Percentiles rank a stretch among this genome's conserved stretches.
Conservation (phyloP, 2,797 vertebrate species). For the Erpetoichthys calabaricus region DNA sequence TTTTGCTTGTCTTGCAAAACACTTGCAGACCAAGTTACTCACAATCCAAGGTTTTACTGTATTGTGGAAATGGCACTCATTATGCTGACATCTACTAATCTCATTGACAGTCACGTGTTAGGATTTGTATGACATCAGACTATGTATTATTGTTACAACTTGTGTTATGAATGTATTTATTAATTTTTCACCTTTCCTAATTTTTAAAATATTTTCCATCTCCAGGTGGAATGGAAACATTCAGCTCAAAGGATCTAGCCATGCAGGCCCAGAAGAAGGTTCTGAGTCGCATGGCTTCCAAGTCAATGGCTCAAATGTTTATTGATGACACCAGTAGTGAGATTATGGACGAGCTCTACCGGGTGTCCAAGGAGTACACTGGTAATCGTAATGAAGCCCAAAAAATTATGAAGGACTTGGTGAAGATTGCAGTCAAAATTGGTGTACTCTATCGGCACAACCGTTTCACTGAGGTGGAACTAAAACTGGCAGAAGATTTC, state of each 20-base stretch:
- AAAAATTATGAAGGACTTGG: constrained; percentile 74
- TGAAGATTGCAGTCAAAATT: constrained; percentile 79
- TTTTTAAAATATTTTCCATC: not conserved
- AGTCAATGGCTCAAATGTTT: constrained; percentile 69
- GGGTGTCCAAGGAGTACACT: constrained; percentile 65
- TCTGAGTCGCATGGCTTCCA: constrained; percentile 69
- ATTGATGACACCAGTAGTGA: constrained; percentile 77
- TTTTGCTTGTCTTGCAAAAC: too few relatives aligned
- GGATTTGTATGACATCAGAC: not conserved
- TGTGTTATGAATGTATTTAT: not conserved
- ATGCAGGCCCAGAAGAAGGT: constrained; percentile 78
- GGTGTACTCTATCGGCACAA: constrained; percentile 67
- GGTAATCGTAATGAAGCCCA: constrained; percentile 63
- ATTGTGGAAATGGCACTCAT: too few relatives aligned
- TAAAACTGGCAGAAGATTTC: constrained; percentile 58
- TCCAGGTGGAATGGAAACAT: constrained; percentile 55
- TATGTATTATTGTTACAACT: not conserved
- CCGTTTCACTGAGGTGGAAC: constrained; percentile 57
- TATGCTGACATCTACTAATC: too few relatives aligned
- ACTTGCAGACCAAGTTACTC: too few relatives aligned
- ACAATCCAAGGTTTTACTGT: too few relatives aligned
- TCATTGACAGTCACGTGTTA: too few relatives aligned
- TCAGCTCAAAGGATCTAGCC: constrained; percentile 75
- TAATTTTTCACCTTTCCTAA: not conserved
- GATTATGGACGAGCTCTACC: constrained; percentile 80